Evolutionary conservation across 2,797 vertebrate genomes (phyloP), one percentile per base, ranked within the genome.

Genomic region (Steatocranus sp.): DNA sequence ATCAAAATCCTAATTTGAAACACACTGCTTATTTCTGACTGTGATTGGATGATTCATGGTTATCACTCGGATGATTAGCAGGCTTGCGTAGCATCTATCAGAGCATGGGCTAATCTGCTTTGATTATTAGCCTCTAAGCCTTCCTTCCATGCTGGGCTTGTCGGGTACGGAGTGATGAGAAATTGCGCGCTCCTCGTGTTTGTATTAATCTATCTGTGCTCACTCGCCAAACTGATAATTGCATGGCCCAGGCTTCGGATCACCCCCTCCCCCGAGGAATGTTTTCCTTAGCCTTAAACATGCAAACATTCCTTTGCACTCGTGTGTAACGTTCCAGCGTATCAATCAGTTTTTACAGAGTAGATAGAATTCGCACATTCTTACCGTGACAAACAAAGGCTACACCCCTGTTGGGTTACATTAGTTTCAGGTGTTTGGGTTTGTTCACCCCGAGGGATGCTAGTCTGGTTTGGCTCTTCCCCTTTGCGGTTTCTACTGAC

Each of bases 61-160:
- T 94, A 94, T 94, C 93, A 88, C 82, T 86, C 18, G 5, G 85
- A 89, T 93, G 94, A 94, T 95, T 94, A 94, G 90, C 86, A 76
- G 58, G 78, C 88, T 82, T 30, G 92, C 85, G 66, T 84, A 85
- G 92, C 89, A 87, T 93, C 92, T 91, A 91, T 94, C 91, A 90
- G 74, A 84, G 89, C 83, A 79, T 15, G 17, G 68, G 88, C 89
- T 95, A 95, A 95, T 94, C 93, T 94, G 85, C 93, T 93, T 86
- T 95, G 94, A 94, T 95, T 93, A 95, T 94, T 94, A 94, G 93
- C 92, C 91, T 91, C 87, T 94, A 94, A 95, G 94, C 93, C 89
- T 83, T 87, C 76, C 87, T 87, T 91, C 90, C 92, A 92, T 53
- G 90, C 91, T 87, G 92, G 90, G 91, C 81, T 90, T 88, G 90